Conservation (phyloP, 2,797 vertebrate genomes). For the Macropodus opercularis region DNA sequence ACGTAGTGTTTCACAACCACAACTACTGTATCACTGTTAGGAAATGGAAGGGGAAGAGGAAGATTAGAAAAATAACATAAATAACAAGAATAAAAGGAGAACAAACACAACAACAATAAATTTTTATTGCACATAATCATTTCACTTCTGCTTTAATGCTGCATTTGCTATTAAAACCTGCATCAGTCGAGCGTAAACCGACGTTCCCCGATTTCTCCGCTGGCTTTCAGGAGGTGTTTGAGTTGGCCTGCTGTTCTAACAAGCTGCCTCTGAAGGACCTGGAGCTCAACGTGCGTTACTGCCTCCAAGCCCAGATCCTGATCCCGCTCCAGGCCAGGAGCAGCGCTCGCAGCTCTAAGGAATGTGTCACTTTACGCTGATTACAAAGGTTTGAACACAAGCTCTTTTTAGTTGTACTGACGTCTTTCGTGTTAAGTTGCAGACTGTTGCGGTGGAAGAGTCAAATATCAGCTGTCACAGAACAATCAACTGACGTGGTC, state of each 20-base stretch:
- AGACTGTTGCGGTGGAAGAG: no score
- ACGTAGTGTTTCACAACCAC: background rate
- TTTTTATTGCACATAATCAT: background rate
- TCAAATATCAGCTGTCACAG: constrained; percentile 49
- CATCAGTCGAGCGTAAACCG: background rate
- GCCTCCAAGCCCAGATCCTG: constrained; percentile 72
- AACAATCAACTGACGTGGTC: constrained; percentile 19
- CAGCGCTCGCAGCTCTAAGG: constrained; percentile 58
- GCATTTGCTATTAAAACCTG: background rate
- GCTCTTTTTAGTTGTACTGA: no score
- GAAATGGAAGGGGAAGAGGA: constrained; percentile 41
- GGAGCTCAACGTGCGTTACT: constrained; percentile 65
- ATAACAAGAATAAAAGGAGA: constrained; percentile 8
- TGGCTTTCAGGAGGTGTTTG: constrained; percentile 60
- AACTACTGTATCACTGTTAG: background rate
- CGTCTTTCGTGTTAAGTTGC: no score
- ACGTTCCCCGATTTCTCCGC: background rate
- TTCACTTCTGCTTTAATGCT: background rate
- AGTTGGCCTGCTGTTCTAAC: constrained; percentile 58
- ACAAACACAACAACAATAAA: background rate
- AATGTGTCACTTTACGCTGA: constrained; percentile 72
- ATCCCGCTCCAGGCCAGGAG: constrained; percentile 56
- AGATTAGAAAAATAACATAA: constrained; percentile 14
- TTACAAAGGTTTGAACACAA: constrained; percentile 27
- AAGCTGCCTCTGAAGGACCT: constrained; percentile 62